These are phyloP conservation scores for Cheilosia pagana DNA, from an alignment of 2,888 invertebrate genomes.

Conservation along the genomic window DNA sequence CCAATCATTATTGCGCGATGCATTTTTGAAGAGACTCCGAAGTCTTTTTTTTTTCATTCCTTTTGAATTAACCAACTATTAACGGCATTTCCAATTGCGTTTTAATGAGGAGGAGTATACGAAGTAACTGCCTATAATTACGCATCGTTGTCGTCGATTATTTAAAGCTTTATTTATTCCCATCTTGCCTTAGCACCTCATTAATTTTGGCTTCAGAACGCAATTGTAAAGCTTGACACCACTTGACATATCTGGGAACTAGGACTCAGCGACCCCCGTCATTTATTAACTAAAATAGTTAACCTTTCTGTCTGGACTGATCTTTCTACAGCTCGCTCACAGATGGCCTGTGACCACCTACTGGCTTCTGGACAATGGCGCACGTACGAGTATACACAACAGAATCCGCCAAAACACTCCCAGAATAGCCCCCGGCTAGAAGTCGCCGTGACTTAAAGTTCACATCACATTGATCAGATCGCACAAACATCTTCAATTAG, in stretches of 20 bases:
- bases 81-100: background rate
- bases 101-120: background rate
- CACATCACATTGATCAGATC: conserved; percentile 31
- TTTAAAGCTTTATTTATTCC: too few relatives aligned
- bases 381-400: background rate
- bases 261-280: conserved; percentile 12
- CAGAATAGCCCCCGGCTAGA: conserved; percentile 1
- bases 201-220: background rate
- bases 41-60: background rate
- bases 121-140: background rate
- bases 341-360: conserved; percentile 52
- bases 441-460: conserved; percentile 36
- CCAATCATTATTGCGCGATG: conserved; percentile 11
- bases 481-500: conserved; percentile 39
- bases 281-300: conserved; percentile 9
- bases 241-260: conserved; percentile 8
- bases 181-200: background rate
- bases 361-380: conserved; percentile 53
- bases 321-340: conserved; percentile 25
- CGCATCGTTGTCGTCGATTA: too few relatives aligned
- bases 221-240: background rate
- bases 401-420: conserved; percentile 11
- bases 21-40: background rate
- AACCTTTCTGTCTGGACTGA: conserved; percentile 44
- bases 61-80: background rate